These are phyloP conservation scores for Python bivittatus DNA, from an alignment of 2,113 vertebrate species.

Conservation along the genomic window DNA sequence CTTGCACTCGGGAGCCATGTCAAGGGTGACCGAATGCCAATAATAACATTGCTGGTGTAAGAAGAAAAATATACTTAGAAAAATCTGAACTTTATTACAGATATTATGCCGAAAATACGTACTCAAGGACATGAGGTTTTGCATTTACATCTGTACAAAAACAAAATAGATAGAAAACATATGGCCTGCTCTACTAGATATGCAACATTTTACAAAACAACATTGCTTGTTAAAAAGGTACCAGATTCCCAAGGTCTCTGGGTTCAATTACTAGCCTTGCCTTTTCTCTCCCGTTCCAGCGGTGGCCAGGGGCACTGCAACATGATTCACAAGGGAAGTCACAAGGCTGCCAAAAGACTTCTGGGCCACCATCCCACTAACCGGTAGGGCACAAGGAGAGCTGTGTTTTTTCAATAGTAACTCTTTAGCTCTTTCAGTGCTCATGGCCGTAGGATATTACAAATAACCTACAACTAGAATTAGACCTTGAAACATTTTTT, in stretches of 20 bases:
- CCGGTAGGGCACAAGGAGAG: not conserved
- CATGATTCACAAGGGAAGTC: not conserved
- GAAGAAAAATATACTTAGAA: conserved; percentile 64
- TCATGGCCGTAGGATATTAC: not conserved
- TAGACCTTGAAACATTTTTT: not conserved
- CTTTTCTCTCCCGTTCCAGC: not conserved
- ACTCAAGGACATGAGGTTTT: conserved; percentile 63
- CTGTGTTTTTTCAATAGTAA: not conserved
- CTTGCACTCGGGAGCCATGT: not conserved
- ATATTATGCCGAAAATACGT: conserved; percentile 73
- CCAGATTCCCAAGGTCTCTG: conserved; percentile 66
- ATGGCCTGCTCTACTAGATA: conserved; percentile 42
- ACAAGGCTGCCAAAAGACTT: conserved; percentile 14
- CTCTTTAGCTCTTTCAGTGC: not conserved
- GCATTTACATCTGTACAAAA: conserved; percentile 73
- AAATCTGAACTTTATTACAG: conserved; percentile 76
- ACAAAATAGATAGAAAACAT: conserved; percentile 64
- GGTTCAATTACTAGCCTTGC: conserved; percentile 17
- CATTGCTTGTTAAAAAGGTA: conserved; percentile 63
- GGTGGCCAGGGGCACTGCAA: conserved; percentile 11
- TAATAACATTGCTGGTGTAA: not conserved
- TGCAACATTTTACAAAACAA: conserved; percentile 69
- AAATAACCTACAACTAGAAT: not conserved
- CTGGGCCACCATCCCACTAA: not conserved
- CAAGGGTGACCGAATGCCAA: not conserved